Base-by-base conservation (phyloP, 2,888 invertebrate genomes). In the Lucinisca nassula region DNA sequence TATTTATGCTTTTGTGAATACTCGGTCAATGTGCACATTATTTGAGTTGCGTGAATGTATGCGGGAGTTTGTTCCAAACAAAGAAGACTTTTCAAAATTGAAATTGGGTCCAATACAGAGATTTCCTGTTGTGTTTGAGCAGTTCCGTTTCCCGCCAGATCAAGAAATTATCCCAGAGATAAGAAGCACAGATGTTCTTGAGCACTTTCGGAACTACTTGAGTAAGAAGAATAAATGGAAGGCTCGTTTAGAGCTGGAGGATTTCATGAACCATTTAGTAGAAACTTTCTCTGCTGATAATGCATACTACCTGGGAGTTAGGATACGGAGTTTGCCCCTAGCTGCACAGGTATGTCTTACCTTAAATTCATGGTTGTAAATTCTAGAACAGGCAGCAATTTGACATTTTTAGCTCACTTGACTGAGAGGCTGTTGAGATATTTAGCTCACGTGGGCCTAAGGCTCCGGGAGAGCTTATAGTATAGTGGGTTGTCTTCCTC, bases 71-170 rank as follows among this genome's bases (percentile, higher is more conserved):
- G 92, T 90, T 21, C 85, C 91, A 37, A 89, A 90, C 27, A 88
- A 88, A 12, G 89, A 89, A 12, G 92, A 91, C 14, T 96, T 95
- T 89, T 92, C 92, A 6, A 75, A 87, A 4, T 80, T 95, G 67
- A 93, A 93, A 32, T 82, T 95, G 1, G 96, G 96, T 0, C 96
- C 96, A 0, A 81, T 96, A n/a, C 93, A 94, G 61, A 89, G 94
- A 32, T 92, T 95, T 77, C 95, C 95, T 0, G 76, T 94, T 3
- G 92, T 95, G 17, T 95, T 91, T 73, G 90, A 94, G 38, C 86
- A 92, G 87, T 96, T 96, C 91, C 94, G 94, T 70, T 94, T 95
- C 81, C 95, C 95, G 2, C 88, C 91, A 38, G 93, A 95, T 77
- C 85, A 87, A 37, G 93, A 92, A 30, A 92, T 93, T 30, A 92